A percentile compares a stretch with the other conserved stretches of the same genome.
Evolutionary conservation across 2,888 invertebrate species (phyloP).

Genomic region (Hoplodrina ambigua): DNA sequence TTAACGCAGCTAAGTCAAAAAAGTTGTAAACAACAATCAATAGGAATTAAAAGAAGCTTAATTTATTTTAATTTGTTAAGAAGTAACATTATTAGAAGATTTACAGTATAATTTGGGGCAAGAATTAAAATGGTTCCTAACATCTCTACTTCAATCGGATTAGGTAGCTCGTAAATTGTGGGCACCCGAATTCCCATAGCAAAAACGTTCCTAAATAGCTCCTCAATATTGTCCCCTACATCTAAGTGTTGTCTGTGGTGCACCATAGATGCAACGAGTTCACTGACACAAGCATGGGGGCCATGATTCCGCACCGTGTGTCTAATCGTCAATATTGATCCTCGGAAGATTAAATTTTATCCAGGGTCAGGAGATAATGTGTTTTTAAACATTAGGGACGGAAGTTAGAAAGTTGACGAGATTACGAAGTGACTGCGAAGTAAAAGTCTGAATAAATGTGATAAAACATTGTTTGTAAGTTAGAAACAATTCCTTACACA

Average conservation of each 20-base stretch:
- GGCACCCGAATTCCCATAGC: conserved; percentile 60
- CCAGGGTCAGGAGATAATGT: conserved; percentile 52
- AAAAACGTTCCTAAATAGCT: conserved; percentile 69
- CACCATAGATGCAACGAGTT: conserved; percentile 72
- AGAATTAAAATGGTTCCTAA: conserved; percentile 1
- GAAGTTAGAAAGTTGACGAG: conserved; percentile 46
- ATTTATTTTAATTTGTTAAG: conserved; percentile 20
- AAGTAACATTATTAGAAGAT: background rate
- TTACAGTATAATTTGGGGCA: background rate
- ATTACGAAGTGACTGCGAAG: conserved; percentile 33
- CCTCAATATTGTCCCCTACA: conserved; percentile 66
- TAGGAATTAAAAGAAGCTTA: background rate
- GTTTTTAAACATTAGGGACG: conserved; percentile 44
- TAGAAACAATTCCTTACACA: conserved; percentile 7
- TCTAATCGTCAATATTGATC: conserved; percentile 73
- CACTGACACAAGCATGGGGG: conserved; percentile 70
- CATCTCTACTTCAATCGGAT: conserved; percentile 15
- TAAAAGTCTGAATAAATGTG: conserved; percentile 28
- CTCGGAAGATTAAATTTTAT: conserved; percentile 44
- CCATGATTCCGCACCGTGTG: conserved; percentile 63
- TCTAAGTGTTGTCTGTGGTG: conserved; percentile 60
- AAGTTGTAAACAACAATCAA: conserved; percentile 18
- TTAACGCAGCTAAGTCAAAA: conserved; percentile 19
- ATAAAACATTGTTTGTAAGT: conserved; percentile 27
- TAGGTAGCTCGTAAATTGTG: conserved; percentile 26